Evolutionary conservation across 2,797 vertebrate genomes (phyloP).

Genomic region (Prunella strophiata): DNA sequence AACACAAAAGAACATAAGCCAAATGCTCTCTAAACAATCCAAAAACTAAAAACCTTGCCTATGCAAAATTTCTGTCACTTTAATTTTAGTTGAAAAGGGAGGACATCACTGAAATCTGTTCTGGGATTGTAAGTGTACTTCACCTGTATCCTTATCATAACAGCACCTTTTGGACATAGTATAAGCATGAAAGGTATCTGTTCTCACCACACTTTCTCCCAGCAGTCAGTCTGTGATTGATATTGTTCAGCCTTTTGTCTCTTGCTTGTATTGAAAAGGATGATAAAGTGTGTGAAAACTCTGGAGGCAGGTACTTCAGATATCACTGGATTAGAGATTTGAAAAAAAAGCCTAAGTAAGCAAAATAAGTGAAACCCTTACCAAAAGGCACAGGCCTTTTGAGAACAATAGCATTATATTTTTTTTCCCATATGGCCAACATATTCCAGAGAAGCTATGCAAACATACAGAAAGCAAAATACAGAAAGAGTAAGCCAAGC

Average conservation of each 20-base stretch:
- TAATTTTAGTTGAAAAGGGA: neutral
- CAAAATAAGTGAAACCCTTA: conserved; percentile 2
- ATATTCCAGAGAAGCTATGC: conserved; percentile 54
- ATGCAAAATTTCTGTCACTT: neutral
- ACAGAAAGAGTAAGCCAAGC: neutral
- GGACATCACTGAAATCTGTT: neutral
- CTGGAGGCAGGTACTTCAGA: conserved; percentile 12
- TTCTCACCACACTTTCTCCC: neutral
- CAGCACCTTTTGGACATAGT: neutral
- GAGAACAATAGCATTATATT: conserved; percentile 24
- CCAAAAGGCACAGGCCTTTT: neutral
- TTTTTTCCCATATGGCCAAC: conserved; percentile 62
- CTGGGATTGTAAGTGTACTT: neutral
- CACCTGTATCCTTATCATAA: neutral
- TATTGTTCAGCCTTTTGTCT: neutral
- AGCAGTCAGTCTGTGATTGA: neutral
- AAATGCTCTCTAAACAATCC: neutral
- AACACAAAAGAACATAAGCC: neutral
- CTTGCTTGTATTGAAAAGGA: conserved; percentile 3
- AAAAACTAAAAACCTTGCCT: neutral
- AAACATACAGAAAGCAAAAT: conserved; percentile 43
- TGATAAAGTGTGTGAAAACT: neutral
- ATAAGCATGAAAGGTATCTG: neutral
- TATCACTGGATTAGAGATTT: neutral
- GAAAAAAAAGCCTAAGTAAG: conserved; percentile 33